Evolutionary conservation across 2,113 vertebrate species (phyloP), one percentile per base, ranked within the genome.

Genomic region (Phainopepla nitens): DNA sequence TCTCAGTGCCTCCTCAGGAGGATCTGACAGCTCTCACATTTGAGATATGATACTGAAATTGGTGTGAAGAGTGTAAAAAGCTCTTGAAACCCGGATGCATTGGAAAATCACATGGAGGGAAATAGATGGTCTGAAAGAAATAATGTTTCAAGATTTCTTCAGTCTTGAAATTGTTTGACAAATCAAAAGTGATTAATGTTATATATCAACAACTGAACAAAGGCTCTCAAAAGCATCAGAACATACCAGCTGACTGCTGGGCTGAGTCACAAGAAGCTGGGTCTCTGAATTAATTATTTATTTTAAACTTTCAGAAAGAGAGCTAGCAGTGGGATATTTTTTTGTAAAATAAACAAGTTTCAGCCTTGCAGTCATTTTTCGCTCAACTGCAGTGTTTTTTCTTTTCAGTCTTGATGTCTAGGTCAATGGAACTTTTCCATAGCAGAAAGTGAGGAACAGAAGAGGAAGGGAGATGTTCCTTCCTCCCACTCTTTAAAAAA

Each of bases 301-400:
- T 87, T 66, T 77, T 41, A 36, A n/a, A 53, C 12, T 41, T 44
- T 1, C 41, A 28, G 4, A 2, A 78, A 87, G 28, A 66, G 62
- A 71, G 1, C 10, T 44, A 73, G 3, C 7, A 65, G 45, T 0
- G 0, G 5, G 19, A 39, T 60, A 23, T 39, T 15, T 69, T 92
- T 65, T 70, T 66, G 2, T 13, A 73, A 78, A 85, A 51, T 56
- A 73, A 81, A 50, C 7, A n/a, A 45, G 1, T 73, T 82, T 83
- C 50, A 60, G 17, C 15, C 45, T 72, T 13, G 1, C 10, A 81
- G 33, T 57, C 0, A 22, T 50, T 64, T 70, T 87, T 80, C 11
- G 51, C 50, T 62, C 11, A 54, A 2, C 14, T 35, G 2, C 21
- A 49, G 24, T 33, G 39, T 2, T 54, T 80, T 80, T 54, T 9